Percentiles rank a stretch among this genome's conserved stretches.
Evolutionary conservation across 1,140 invertebrate species (phyloP).

Genomic region (Hylaeus volcanicus): DNA sequence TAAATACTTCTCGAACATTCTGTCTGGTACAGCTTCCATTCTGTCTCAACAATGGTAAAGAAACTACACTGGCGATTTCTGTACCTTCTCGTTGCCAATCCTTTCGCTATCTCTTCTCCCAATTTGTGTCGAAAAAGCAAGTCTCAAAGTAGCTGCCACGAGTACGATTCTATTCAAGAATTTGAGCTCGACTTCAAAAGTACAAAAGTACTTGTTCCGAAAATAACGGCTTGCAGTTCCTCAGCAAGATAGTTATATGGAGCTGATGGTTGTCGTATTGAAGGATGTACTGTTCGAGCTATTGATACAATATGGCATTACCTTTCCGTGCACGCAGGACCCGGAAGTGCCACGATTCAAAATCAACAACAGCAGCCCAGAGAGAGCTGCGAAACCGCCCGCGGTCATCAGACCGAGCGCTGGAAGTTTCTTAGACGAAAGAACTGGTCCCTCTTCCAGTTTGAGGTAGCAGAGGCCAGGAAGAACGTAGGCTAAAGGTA

Average conservation of each 20-base stretch:
- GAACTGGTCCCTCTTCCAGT: conserved; percentile 86
- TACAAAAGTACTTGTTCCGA: not conserved
- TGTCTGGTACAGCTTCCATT: too few species aligned
- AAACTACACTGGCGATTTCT: too few species aligned
- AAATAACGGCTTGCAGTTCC: not conserved
- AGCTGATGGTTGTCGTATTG: not conserved
- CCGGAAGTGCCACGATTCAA: conserved; percentile 79
- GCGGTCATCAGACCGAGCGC: conserved; percentile 87
- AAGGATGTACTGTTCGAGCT: not conserved
- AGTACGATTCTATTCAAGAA: not conserved
- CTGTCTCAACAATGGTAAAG: too few species aligned
- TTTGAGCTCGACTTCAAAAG: not conserved
- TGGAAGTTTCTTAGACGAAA: conserved; percentile 87
- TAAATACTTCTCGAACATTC: not conserved
- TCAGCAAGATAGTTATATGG: not conserved
- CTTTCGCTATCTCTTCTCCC: too few species aligned
- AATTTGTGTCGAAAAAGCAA: not conserved
- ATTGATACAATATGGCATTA: conserved; percentile 83
- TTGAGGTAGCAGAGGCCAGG: conserved; percentile 91
- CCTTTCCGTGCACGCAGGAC: conserved; percentile 84
- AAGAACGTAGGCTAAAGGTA: conserved; percentile 92
- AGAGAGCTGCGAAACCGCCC: conserved; percentile 86
- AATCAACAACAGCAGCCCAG: conserved; percentile 83
- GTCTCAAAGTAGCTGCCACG: not conserved
- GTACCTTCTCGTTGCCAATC: too few species aligned